A percentile compares a stretch with the other conserved stretches of the same genome.
These are phyloP conservation scores for Phenganax marumi DNA, from an alignment of 92 coral and sea anemone genomes.

Conservation along the genomic window DNA sequence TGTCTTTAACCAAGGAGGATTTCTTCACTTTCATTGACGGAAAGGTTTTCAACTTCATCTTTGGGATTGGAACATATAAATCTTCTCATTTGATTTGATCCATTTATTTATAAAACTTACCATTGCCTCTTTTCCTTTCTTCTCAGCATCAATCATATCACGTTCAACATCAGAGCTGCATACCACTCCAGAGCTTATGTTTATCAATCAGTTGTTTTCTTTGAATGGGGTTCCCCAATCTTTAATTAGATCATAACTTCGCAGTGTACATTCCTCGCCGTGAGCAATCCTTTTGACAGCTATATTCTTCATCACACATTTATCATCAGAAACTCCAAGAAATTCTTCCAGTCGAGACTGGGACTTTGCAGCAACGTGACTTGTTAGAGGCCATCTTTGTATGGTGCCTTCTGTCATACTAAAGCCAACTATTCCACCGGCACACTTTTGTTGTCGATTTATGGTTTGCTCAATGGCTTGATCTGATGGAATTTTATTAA, in stretches of 20 bases:
- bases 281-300: not conserved
- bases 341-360: not conserved
- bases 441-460: not conserved
- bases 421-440: not conserved
- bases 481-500: too few species aligned
- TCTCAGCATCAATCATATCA: slow-evolving; percentile 15
- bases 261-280: not conserved
- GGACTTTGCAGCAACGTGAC: slow-evolving; percentile 2
- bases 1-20: slow-evolving; percentile 4
- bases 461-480: slow-evolving; percentile 1
- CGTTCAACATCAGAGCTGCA: not conserved
- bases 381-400: not conserved
- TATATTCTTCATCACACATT: not conserved
- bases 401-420: not conserved
- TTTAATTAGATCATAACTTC: not conserved
- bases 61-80: slow-evolving; percentile 12
- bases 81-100: slow-evolving; percentile 3
- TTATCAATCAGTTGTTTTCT: not conserved
- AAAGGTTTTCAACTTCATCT: slow-evolving; percentile 29
- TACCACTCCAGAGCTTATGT: not conserved
- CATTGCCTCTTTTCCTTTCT: too few species aligned
- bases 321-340: not conserved
- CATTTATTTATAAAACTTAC: not conserved
- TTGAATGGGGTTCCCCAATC: not conserved
- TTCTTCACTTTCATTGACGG: not conserved